Base-by-base conservation (phyloP, 2,113 vertebrate species). In the Mormyrus lacerda region DNA sequence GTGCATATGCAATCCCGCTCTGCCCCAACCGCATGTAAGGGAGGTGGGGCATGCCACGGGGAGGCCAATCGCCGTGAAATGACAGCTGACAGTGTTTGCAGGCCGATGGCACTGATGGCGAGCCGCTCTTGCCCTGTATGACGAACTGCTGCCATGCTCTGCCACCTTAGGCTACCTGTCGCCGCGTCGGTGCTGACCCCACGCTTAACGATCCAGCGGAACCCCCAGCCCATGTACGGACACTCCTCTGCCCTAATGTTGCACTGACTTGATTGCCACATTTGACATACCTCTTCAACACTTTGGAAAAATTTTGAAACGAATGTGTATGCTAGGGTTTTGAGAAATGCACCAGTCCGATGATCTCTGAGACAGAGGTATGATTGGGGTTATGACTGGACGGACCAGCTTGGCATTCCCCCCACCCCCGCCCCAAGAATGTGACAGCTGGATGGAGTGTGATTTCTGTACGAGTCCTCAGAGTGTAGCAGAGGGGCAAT, bases 361-460 rank as follows among this genome's bases (percentile, higher is more conserved):
- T n/a, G 82, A 84, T 44, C 44, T 47, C 44, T 47, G 35, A 45
- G 15, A 84, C 8, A 42, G 42, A n/a, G 82, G 82, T 84, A 24
- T 45, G 9, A 44, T 19, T 3, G 21, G 82, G 44, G 42, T 84
- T 47, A 47, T 24, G 82, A 27, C 39, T 45, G 82, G 82, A 44
- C 19, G 11, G 42, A 19, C 82, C 82, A 42, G 44, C 44, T 45
- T 84, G 82, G 31, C 76, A 82, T 44, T 11, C 82, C 21, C 85
- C 50, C 47, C 7, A 50, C 50, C 82, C 47, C 9, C 47, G 8
- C 27, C 48, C 61, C 61, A 69, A 69, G 61, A 69, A 53, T 17
- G 48, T 87, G 85, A 87, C 50, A 50, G 47, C n/a, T 87, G 85
- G 48, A 87, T 31, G 50, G 50, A 39, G 85, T 51, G 85, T 27